Evolutionary conservation across 2,797 vertebrate genomes (phyloP).

Genomic region (Pangasius krempfi): DNA sequence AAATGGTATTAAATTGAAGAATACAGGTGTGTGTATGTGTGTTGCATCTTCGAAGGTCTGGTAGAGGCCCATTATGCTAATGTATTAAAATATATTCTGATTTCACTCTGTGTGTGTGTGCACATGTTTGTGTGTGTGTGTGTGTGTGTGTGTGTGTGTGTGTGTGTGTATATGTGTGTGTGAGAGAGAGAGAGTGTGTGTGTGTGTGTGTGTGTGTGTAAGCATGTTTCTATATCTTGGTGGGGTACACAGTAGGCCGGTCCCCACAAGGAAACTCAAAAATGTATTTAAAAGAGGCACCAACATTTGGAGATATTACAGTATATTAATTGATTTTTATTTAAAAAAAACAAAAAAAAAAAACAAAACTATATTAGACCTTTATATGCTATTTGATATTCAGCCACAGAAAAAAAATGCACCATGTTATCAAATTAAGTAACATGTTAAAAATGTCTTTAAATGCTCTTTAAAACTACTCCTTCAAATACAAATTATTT

Average conservation of each 20-base stretch:
- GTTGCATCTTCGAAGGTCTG: slow-evolving; percentile 34
- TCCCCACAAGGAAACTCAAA: background rate
- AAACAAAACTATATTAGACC: too few relatives aligned
- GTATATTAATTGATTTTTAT: too few relatives aligned
- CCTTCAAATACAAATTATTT: too few relatives aligned
- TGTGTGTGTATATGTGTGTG: slow-evolving; percentile 32
- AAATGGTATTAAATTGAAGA: slow-evolving; percentile 54
- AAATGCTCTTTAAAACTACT: too few relatives aligned
- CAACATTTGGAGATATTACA: too few relatives aligned
- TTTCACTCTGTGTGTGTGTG: slow-evolving; percentile 29
- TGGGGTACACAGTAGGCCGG: background rate
- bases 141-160: slow-evolving; percentile 27
- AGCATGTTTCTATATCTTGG: background rate
- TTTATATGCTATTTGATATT: too few relatives aligned
- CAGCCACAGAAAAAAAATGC: too few relatives aligned
- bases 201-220: slow-evolving; percentile 16
- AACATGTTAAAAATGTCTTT: too few relatives aligned
- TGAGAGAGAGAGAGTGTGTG: too few relatives aligned
- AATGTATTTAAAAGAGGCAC: too few relatives aligned
- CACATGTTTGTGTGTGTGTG: slow-evolving; percentile 17
- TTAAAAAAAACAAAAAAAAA: too few relatives aligned
- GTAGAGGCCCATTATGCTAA: slow-evolving; percentile 48
- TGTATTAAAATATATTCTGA: slow-evolving; percentile 54
- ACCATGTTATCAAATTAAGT: too few relatives aligned
- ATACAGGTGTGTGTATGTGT: slow-evolving; percentile 43